Evolutionary conservation across 2,888 invertebrate genomes (phyloP).

Genomic region (Tinea semifulvella): DNA sequence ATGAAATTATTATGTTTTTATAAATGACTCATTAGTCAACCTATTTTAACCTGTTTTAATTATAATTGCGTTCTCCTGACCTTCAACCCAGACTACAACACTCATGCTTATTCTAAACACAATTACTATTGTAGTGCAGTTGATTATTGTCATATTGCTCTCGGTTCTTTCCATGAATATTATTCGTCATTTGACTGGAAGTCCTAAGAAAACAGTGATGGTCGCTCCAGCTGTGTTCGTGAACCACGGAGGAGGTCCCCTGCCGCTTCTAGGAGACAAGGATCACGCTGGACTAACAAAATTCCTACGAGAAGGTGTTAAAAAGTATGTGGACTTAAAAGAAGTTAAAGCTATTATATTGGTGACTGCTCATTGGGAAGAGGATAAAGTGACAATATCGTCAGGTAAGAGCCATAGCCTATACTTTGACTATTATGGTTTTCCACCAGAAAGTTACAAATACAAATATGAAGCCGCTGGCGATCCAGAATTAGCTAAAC

Average conservation of each 20-base stretch:
- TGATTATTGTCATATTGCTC: slow-evolving; percentile 50
- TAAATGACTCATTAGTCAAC: neutral
- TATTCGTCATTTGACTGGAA: slow-evolving; percentile 39
- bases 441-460: slow-evolving; percentile 52
- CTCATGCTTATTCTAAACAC: slow-evolving; percentile 54
- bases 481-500: slow-evolving; percentile 41
- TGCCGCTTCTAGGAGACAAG: slow-evolving; percentile 50
- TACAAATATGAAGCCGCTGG: slow-evolving; percentile 55
- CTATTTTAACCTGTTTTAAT: neutral
- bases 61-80: neutral
- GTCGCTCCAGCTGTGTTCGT: slow-evolving; percentile 56
- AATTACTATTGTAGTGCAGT: slow-evolving; percentile 44
- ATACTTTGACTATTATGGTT: slow-evolving; percentile 58
- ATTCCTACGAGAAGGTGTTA: slow-evolving; percentile 46
- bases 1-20: neutral
- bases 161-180: slow-evolving; percentile 55
- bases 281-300: slow-evolving; percentile 44
- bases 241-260: slow-evolving; percentile 55
- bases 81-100: no score
- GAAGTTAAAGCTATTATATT: slow-evolving; percentile 49
- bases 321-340: slow-evolving; percentile 44
- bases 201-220: slow-evolving; percentile 38
- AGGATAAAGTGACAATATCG: slow-evolving; percentile 46
- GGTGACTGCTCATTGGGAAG: slow-evolving; percentile 59
- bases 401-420: slow-evolving; percentile 47